phyloP scores from a whole-genome alignment of 1,140 invertebrate species.

The Aphelenchoides avenae region DNA sequence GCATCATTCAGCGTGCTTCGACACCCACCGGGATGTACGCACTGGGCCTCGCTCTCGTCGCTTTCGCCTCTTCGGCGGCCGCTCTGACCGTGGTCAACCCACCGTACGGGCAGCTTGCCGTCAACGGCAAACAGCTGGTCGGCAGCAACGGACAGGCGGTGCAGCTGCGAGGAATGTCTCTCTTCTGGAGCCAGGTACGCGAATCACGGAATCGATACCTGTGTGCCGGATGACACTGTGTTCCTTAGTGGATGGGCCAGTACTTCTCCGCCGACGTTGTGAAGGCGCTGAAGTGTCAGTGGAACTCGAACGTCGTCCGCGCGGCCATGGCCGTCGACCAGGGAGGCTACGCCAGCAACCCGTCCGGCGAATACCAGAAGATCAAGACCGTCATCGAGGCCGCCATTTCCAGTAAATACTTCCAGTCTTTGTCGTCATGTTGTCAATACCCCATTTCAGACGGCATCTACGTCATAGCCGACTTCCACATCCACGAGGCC shows the following conservation, averaged over 20 bases:
- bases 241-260: neutral
- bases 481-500: constrained; percentile 14
- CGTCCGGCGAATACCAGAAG: neutral
- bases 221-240: neutral
- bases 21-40: too few relatives aligned
- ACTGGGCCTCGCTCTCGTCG: too few relatives aligned
- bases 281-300: constrained; percentile 7
- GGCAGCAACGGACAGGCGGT: neutral
- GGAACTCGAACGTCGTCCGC: constrained; percentile 21
- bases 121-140: constrained; percentile 4
- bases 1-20: too few relatives aligned
- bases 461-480: constrained; percentile 17
- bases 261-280: neutral
- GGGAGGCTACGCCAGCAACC: constrained; percentile 17
- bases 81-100: too few relatives aligned
- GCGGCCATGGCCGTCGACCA: constrained; percentile 27
- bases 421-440: neutral
- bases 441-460: neutral
- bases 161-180: neutral
- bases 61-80: too few relatives aligned
- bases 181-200: neutral
- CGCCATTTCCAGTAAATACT: constrained; percentile 1
- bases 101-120: constrained; percentile 7
- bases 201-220: neutral
- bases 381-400: constrained; percentile 20